A percentile compares a stretch with the other conserved stretches of the same genome.
Conservation (phyloP, 2,113 vertebrate species). For the Rhegmatorhina hoffmannsi region DNA sequence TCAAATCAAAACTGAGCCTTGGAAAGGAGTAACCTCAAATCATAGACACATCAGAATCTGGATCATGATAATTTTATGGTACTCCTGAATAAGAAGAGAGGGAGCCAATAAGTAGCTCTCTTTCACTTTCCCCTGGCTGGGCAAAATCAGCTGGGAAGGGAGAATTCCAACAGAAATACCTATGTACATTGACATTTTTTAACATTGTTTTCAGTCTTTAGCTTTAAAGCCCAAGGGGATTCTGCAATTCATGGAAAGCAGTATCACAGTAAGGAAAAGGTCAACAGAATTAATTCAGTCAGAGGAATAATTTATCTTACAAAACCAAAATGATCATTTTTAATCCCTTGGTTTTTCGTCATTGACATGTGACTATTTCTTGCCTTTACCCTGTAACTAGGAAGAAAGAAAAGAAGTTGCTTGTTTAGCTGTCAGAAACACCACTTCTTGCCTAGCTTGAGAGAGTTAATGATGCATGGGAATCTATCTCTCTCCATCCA, state of each 20-base stretch:
- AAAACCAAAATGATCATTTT: background rate
- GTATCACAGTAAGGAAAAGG: background rate
- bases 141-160: background rate
- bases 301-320: background rate
- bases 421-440: slow-evolving; percentile 33
- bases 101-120: background rate
- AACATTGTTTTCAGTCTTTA: background rate
- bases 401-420: slow-evolving; percentile 11
- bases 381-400: background rate
- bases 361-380: background rate
- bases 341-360: background rate
- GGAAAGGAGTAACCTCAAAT: background rate
- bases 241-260: background rate
- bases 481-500: background rate
- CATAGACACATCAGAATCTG: background rate
- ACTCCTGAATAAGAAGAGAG: background rate
- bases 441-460: background rate
- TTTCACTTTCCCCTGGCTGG: background rate
- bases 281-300: background rate
- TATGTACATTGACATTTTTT: background rate
- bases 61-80: background rate
- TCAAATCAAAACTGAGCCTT: background rate
- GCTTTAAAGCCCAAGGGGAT: background rate
- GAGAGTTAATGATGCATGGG: background rate
- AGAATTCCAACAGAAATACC: background rate